Conservation (phyloP, 2,113 vertebrate species). For the Hypanus sabinus region DNA sequence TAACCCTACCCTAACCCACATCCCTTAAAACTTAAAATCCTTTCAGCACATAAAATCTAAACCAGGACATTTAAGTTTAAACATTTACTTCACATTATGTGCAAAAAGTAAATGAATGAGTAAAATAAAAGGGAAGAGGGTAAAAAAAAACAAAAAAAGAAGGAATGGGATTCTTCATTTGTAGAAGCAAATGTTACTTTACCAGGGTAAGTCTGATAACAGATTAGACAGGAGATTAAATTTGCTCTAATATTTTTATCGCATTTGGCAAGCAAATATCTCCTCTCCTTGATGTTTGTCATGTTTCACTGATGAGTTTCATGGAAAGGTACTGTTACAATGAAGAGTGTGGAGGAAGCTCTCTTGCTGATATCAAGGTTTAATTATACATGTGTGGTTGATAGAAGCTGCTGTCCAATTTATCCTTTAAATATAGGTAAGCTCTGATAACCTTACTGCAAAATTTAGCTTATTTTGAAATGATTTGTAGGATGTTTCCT, state of each 20-base stretch:
- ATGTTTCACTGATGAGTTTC: not conserved
- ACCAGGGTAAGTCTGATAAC: not conserved
- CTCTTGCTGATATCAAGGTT: not conserved
- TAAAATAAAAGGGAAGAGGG: not conserved
- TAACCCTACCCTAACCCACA: too few species aligned
- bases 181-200: not conserved
- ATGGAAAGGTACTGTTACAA: not conserved
- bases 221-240: too few species aligned
- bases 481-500: not conserved
- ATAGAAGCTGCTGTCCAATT: not conserved
- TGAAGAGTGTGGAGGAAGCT: not conserved
- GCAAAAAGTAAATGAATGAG: not conserved
- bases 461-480: not conserved
- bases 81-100: not conserved
- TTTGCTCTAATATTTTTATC: too few species aligned
- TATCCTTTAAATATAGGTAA: not conserved
- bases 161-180: not conserved
- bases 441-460: not conserved
- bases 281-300: too few species aligned
- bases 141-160: not conserved
- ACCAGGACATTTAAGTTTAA: not conserved
- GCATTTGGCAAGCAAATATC: too few species aligned
- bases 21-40: not conserved
- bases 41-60: not conserved
- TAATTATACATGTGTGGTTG: not conserved